phyloP scores from a whole-genome alignment of 2,113 vertebrate species.

The Anas platyrhynchos region DNA sequence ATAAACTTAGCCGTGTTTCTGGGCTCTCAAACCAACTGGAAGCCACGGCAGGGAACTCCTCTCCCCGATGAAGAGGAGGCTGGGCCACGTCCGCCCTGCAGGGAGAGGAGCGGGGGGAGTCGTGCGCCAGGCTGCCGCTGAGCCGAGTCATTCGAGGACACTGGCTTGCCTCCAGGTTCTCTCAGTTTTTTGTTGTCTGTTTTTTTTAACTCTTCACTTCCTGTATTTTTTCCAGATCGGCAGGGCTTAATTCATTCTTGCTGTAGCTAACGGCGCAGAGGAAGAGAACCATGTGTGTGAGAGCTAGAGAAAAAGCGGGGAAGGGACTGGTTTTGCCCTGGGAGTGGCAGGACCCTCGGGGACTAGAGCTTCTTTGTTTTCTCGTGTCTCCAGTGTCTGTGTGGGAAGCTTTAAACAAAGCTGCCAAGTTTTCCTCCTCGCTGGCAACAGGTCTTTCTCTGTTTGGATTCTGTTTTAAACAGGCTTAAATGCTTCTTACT shows the following conservation, averaged over 20 bases:
- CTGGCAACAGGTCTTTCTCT: conserved; percentile 44
- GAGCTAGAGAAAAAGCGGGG: conserved; percentile 12
- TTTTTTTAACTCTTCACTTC: conserved; percentile 42
- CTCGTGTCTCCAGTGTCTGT: background rate
- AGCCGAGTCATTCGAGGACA: conserved; percentile 69
- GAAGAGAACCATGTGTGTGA: background rate
- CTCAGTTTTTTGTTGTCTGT: background rate
- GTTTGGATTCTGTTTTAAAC: conserved; percentile 1
- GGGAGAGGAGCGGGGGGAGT: background rate
- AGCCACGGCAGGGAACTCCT: background rate
- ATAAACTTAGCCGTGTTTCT: background rate
- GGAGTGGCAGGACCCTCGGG: conserved; percentile 34
- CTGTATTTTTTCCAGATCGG: conserved; percentile 57
- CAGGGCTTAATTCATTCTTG: conserved; percentile 34
- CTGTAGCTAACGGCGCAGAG: background rate
- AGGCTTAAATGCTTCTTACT: background rate
- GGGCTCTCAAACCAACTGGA: background rate
- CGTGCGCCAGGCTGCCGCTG: background rate
- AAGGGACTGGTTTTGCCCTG: conserved; percentile 4
- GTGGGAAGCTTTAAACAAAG: conserved; percentile 47
- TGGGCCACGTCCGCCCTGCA: background rate
- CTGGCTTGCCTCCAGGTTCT: conserved; percentile 56
- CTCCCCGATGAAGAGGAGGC: background rate
- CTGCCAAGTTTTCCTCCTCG: conserved; percentile 47
- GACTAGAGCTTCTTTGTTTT: conserved; percentile 48